phyloP scores from a whole-genome alignment of 2,888 invertebrate species.

The Polyploca ridens region DNA sequence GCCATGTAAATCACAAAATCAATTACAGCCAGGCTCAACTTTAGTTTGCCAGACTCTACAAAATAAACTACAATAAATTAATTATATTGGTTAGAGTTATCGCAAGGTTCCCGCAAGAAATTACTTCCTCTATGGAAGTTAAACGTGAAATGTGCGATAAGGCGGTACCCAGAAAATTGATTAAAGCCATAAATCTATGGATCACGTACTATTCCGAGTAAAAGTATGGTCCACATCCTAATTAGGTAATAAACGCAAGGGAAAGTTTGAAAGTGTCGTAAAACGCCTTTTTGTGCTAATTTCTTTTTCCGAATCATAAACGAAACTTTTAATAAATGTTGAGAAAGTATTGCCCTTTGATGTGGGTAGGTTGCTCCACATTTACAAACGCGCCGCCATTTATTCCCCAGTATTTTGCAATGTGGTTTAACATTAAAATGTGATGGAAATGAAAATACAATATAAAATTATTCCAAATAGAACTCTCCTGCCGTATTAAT shows the following conservation, averaged over 20 bases:
- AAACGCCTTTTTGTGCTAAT: conserved; percentile 44
- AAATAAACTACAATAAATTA: neutral
- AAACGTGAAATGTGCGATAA: neutral
- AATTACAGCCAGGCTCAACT: too few species aligned
- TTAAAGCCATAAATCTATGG: conserved; percentile 27
- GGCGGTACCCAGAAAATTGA: conserved; percentile 13
- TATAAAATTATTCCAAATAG: conserved; percentile 8
- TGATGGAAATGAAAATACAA: conserved; percentile 3
- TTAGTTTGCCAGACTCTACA: too few species aligned
- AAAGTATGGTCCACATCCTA: conserved; percentile 25
- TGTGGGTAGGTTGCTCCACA: conserved; percentile 40
- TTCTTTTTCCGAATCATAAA: conserved; percentile 43
- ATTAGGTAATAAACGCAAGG: conserved; percentile 36
- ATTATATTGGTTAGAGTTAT: neutral
- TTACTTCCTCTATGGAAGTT: neutral
- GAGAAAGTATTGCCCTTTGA: conserved; percentile 41
- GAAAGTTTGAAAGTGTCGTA: conserved; percentile 36
- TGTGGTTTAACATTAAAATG: conserved; percentile 8
- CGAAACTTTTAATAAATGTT: conserved; percentile 45
- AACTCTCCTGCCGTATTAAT: conserved; percentile 8
- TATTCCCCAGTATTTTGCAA: neutral
- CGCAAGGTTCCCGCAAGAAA: neutral
- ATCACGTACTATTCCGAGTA: conserved; percentile 31
- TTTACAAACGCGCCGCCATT: conserved; percentile 4
- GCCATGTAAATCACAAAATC: too few species aligned